Conservation (phyloP, 2,113 vertebrate species). For the Microcebus griseorufus region DNA sequence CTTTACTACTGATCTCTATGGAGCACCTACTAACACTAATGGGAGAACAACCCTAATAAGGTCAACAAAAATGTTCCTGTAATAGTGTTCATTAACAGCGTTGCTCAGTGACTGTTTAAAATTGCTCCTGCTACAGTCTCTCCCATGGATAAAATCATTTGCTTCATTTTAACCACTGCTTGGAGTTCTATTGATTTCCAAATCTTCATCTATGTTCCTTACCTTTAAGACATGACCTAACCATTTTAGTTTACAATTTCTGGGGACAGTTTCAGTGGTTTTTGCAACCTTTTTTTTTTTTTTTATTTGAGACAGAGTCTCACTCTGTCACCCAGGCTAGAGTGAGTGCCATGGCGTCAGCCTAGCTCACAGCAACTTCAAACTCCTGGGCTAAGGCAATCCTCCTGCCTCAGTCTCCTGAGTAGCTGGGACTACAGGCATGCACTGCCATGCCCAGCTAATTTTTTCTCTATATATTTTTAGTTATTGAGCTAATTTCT, state of each 20-base stretch:
- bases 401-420: too few species aligned
- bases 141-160: background rate
- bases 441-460: too few species aligned
- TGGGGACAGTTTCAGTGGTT: background rate
- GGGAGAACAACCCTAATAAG: constrained; percentile 59
- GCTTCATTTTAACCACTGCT: constrained; percentile 51
- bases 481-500: too few species aligned
- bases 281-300: constrained; percentile 25
- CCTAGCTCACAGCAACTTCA: too few species aligned
- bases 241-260: constrained; percentile 36
- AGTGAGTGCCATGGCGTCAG: too few species aligned
- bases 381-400: too few species aligned
- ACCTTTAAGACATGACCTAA: background rate
- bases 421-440: too few species aligned
- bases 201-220: background rate
- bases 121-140: background rate
- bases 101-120: background rate
- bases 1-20: constrained; percentile 44
- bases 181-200: constrained; percentile 45
- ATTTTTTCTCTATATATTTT: too few species aligned
- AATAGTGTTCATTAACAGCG: constrained; percentile 46
- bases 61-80: constrained; percentile 68
- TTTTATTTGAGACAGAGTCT: background rate
- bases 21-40: constrained; percentile 47
- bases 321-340: too few species aligned